Percentiles rank a stretch among this genome's conserved stretches.
phyloP scores from a whole-genome alignment of 2,113 vertebrate species.

The Lasiurus cinereus region DNA sequence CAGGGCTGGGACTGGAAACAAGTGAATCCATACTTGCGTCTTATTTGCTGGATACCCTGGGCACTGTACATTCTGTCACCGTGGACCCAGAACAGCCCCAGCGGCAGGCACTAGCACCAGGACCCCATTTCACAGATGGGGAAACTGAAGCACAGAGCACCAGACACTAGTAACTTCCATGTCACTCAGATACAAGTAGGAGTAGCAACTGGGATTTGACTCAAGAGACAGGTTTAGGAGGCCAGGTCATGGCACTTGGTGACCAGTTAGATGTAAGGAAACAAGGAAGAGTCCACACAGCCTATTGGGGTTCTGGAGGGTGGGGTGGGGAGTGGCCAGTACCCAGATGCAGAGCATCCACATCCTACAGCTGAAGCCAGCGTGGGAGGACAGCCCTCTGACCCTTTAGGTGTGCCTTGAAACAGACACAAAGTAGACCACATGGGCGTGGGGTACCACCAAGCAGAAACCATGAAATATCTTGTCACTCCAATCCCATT shows the following conservation, averaged over 20 bases:
- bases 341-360: background rate
- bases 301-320: background rate
- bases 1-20: background rate
- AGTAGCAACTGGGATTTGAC: background rate
- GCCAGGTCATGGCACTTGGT: background rate
- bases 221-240: background rate
- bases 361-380: accelerated
- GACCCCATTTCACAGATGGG: background rate
- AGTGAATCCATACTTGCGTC: no score
- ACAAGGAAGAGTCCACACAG: background rate
- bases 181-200: background rate
- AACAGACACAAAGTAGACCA: background rate
- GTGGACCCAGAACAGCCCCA: background rate
- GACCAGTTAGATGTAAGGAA: background rate
- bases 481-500: conserved; percentile 83
- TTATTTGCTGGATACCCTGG: background rate
- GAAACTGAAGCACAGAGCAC: background rate
- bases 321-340: background rate
- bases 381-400: background rate
- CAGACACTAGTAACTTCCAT: no score
- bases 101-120: no score
- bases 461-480: conserved; percentile 83
- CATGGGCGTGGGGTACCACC: accelerated
- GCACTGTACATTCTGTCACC: background rate
- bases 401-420: background rate